These are phyloP conservation scores for Sprattus sprattus DNA, from an alignment of 2,113 vertebrate species.

Conservation along the genomic window DNA sequence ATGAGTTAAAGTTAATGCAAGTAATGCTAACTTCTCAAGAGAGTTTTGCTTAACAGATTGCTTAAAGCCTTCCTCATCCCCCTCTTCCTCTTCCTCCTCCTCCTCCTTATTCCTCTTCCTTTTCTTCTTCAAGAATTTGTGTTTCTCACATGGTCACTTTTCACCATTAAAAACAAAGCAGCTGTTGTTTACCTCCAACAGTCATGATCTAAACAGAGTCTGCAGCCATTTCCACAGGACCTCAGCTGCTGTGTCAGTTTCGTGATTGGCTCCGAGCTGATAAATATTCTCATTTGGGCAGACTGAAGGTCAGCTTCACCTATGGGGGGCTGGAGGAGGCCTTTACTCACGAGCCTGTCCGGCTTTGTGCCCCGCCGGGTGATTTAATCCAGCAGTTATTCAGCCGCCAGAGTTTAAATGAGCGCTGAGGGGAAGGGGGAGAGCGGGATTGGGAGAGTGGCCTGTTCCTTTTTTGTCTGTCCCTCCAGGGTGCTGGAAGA, in stretches of 20 bases:
- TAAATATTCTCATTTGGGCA: background rate
- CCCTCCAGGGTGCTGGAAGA: constrained; percentile 48
- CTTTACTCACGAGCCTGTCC: background rate
- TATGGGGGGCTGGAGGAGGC: background rate
- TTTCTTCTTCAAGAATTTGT: background rate
- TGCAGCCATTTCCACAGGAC: background rate
- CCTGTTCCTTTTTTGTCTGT: constrained; percentile 53
- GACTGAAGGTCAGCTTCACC: background rate
- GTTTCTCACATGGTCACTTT: background rate
- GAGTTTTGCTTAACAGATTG: no score
- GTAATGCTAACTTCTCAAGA: no score
- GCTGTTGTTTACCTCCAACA: background rate
- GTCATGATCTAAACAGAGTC: background rate
- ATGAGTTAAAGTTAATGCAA: no score
- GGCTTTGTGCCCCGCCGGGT: background rate
- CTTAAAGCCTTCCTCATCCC: background rate
- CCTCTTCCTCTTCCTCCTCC: background rate
- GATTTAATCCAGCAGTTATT: constrained; percentile 8
- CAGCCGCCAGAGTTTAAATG: background rate
- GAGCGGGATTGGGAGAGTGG: constrained; percentile 10
- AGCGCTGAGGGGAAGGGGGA: background rate
- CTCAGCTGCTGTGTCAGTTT: background rate
- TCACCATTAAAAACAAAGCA: background rate
- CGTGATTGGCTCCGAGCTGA: background rate
- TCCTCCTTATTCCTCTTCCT: background rate